Evolutionary conservation across 92 coral and sea anemone species (phyloP), one percentile per base, ranked within the genome.

Genomic region (Meandrina meandrites): DNA sequence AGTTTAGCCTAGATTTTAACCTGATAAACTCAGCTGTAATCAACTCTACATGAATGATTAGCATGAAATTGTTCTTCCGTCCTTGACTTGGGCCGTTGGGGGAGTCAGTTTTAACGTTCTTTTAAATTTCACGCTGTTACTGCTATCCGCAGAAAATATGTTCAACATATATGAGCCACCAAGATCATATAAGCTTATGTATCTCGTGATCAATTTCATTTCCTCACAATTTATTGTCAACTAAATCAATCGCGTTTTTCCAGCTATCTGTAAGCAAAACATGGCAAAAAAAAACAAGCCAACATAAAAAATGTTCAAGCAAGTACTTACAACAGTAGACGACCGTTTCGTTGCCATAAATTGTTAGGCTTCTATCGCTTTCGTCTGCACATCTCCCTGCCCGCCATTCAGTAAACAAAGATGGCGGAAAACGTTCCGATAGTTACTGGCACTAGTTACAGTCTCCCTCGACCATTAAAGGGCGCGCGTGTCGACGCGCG

Each of bases 261-360:
- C 5, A 72, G 27, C 18, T 40, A 42, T 66, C 57, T 24, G 54
- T 4, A 30, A 67, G 7, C 18, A n/a, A 11, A 40, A 40, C 80
- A 53, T 3, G 36, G 12, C n/a, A n/a, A n/a, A 13, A 82, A 51
- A 82, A 68, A 8, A 34, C 50, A 70, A 31, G 14, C 31, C 13
- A 22, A 34, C 15, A 72, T 35, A 16, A 17, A 22, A 64, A 13
- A 3, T 24, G 12, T 54, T 37, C 57, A 8, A 73, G 32, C 17
- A 36, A 24, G 21, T 37, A 76, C 88, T 85, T 77, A 85, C 88
- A 77, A 76, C 42, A 51, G 83, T 85, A n/a, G 88, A 85, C 22
- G 76, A 37, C 47, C 88, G 88, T 62, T 85, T 85, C 21, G 82
- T 18, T 31, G 76, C 83, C 88, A 85, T 85, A 30, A 85, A 45